Conservation (phyloP, 2,113 vertebrate genomes). For the Microcebus jonahi region DNA sequence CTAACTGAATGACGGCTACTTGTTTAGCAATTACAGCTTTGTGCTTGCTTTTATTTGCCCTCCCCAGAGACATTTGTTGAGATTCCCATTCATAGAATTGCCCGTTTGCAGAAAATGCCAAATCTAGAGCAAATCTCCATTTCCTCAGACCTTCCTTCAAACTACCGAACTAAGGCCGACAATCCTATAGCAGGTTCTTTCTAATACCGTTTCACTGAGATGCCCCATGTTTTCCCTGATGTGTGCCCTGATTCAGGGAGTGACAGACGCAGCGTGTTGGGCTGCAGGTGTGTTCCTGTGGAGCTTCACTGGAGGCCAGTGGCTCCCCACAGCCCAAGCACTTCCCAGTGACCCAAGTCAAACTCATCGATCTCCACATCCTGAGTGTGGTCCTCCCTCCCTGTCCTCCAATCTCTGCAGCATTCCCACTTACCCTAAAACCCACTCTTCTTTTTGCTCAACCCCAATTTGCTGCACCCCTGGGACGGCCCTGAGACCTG, state of each 20-base stretch:
- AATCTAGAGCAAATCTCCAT: background rate
- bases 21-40: background rate
- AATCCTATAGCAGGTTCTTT: background rate
- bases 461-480: accelerated
- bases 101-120: background rate
- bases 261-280: background rate
- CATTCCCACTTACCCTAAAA: background rate
- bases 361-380: background rate
- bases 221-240: background rate
- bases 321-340: background rate
- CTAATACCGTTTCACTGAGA: background rate
- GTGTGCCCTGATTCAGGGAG: background rate
- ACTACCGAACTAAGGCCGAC: background rate
- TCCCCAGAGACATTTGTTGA: background rate
- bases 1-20: background rate
- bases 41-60: background rate
- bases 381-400: background rate
- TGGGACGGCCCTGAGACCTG: background rate
- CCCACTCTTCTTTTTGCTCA: background rate
- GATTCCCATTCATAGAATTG: background rate
- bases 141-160: background rate
- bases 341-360: background rate
- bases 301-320: background rate
- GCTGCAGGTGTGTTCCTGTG: background rate
- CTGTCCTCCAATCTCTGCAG: background rate